These are phyloP conservation scores for Pantherophis vulpinus DNA, from an alignment of 2,797 vertebrate species.

Conservation along the genomic window DNA sequence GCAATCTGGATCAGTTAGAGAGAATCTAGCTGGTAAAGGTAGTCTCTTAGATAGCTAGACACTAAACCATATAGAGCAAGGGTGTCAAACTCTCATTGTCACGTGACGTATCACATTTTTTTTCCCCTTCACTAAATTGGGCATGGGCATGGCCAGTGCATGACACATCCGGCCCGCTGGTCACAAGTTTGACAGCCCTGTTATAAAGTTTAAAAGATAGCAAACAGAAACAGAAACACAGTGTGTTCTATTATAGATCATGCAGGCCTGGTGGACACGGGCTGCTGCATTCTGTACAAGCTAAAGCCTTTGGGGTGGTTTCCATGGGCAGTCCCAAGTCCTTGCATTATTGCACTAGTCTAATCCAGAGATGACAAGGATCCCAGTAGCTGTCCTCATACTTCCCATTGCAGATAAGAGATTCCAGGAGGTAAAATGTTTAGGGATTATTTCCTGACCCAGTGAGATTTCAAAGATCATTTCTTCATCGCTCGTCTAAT, in stretches of 20 bases:
- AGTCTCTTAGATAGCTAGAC: not conserved
- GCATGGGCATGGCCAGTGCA: too few relatives aligned
- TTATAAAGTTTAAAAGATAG: not conserved
- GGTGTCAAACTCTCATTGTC: too few relatives aligned
- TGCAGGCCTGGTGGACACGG: not conserved
- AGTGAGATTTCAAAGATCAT: constrained; percentile 8
- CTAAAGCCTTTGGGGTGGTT: not conserved
- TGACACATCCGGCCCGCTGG: too few relatives aligned
- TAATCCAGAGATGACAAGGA: not conserved
- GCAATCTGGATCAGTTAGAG: not conserved
- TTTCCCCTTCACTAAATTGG: too few relatives aligned
- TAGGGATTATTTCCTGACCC: constrained; percentile 29
- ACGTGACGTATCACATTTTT: too few relatives aligned
- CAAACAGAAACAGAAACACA: not conserved
- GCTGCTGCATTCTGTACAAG: not conserved
- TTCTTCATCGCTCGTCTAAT: constrained; percentile 22
- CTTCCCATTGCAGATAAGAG: not conserved
- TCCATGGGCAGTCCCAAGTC: not conserved
- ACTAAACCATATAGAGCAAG: not conserved
- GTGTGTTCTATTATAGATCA: not conserved
- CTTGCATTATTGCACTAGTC: not conserved
- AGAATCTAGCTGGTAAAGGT: not conserved
- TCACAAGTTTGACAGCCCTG: too few relatives aligned
- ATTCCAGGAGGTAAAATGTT: constrained; percentile 28
- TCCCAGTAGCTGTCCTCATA: not conserved